Percentiles rank a stretch among this genome's conserved stretches.
These are phyloP conservation scores for Oceanodroma leucorhoa DNA, from an alignment of 2,797 vertebrate genomes.

Conservation along the genomic window DNA sequence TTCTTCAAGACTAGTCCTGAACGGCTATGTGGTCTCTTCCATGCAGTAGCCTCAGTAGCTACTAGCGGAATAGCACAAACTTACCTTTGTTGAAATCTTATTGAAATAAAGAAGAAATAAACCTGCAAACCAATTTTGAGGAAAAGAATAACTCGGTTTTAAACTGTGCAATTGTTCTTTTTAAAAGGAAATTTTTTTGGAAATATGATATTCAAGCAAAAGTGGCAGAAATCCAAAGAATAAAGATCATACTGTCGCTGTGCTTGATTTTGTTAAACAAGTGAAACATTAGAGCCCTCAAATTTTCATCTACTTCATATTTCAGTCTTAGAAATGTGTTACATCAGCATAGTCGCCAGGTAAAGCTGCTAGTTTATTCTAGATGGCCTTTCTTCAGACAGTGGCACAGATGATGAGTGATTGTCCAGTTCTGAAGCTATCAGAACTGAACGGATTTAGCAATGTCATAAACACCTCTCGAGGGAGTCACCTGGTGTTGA, in stretches of 20 bases:
- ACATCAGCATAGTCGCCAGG: constrained; percentile 19
- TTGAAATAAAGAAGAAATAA: not conserved
- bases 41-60: not conserved
- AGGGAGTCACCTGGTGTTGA: constrained; percentile 63
- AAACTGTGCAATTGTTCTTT: not conserved
- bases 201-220: not conserved
- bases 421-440: constrained; percentile 62
- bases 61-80: not conserved
- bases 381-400: constrained; percentile 45
- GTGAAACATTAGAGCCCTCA: constrained; percentile 4
- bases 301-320: not conserved
- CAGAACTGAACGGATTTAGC: constrained; percentile 59
- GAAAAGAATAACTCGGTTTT: not conserved
- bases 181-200: not conserved
- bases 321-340: constrained; percentile 1
- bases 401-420: constrained; percentile 55
- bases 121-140: not conserved
- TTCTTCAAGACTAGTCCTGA: not conserved
- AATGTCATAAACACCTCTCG: constrained; percentile 61
- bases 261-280: not conserved
- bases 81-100: not conserved
- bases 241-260: not conserved
- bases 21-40: not conserved
- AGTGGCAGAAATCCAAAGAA: not conserved
- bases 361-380: constrained; percentile 32